These are phyloP conservation scores for Taenioides sp. DNA, from an alignment of 2,797 vertebrate species.

Conservation along the genomic window DNA sequence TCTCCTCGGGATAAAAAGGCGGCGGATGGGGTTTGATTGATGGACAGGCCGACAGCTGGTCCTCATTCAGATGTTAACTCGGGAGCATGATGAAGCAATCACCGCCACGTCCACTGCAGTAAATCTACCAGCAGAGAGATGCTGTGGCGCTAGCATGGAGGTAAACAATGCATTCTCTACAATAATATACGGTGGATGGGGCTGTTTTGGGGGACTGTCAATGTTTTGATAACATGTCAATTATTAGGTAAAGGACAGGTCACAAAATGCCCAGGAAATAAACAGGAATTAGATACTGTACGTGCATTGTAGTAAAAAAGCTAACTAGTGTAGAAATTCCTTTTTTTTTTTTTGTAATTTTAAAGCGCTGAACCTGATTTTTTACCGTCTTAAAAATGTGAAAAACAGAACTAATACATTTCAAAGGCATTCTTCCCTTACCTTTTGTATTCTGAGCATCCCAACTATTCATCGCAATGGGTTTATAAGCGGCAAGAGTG, in stretches of 20 bases:
- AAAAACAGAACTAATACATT: no score
- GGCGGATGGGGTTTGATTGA: slow-evolving; percentile 42
- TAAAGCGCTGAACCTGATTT: no score
- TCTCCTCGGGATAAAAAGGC: slow-evolving; percentile 19
- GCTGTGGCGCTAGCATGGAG: no score
- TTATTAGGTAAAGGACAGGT: not conserved
- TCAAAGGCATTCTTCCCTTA: no score
- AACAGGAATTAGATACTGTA: no score
- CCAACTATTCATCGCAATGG: no score
- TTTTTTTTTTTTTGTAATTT: no score
- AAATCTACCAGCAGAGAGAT: slow-evolving; percentile 32
- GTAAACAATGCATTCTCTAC: not conserved
- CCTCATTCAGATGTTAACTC: slow-evolving; percentile 50
- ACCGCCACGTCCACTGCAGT: slow-evolving; percentile 36
- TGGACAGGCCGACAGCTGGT: slow-evolving; percentile 46
- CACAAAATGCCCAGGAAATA: not conserved
- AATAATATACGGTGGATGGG: not conserved
- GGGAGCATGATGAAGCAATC: slow-evolving; percentile 51
- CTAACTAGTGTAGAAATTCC: no score
- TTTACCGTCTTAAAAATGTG: no score
- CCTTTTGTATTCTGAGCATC: no score
- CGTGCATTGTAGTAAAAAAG: no score
- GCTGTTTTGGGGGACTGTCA: not conserved
- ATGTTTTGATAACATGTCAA: not conserved
- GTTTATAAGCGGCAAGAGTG: no score